Conservation (phyloP, 2,888 invertebrate genomes). For the Emmelina monodactyla region DNA sequence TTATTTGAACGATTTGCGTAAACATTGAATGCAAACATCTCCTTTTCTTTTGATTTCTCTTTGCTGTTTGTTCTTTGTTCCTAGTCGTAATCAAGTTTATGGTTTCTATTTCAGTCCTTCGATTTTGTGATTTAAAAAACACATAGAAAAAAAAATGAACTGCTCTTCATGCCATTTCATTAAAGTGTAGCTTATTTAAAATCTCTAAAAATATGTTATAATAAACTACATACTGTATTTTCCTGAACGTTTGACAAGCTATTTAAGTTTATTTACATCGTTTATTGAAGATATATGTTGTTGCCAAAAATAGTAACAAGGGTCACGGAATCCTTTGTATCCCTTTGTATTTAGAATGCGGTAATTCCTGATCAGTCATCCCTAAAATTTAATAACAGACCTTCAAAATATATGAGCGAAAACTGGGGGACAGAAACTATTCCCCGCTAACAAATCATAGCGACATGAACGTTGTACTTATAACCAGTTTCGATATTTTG, state of each 20-base stretch:
- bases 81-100: conserved; percentile 48
- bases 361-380: conserved; percentile 22
- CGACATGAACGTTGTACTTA: conserved; percentile 27
- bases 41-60: conserved; percentile 41
- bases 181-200: no score
- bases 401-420: conserved; percentile 25
- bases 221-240: no score
- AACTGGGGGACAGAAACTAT: conserved; percentile 29
- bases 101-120: conserved; percentile 29
- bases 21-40: conserved; percentile 34
- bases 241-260: neutral
- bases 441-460: conserved; percentile 35
- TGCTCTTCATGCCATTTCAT: no score
- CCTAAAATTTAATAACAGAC: conserved; percentile 29
- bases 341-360: conserved; percentile 11
- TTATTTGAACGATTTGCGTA: conserved; percentile 34
- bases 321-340: neutral
- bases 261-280: neutral
- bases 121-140: conserved; percentile 23
- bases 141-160: conserved; percentile 7
- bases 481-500: conserved; percentile 29
- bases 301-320: neutral
- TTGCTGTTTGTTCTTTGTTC: conserved; percentile 46
- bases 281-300: no score
- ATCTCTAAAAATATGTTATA: no score